Percentiles rank a stretch among this genome's conserved stretches.
Conservation (phyloP, 2,888 invertebrate species). For the Keiferia lycopersicella region DNA sequence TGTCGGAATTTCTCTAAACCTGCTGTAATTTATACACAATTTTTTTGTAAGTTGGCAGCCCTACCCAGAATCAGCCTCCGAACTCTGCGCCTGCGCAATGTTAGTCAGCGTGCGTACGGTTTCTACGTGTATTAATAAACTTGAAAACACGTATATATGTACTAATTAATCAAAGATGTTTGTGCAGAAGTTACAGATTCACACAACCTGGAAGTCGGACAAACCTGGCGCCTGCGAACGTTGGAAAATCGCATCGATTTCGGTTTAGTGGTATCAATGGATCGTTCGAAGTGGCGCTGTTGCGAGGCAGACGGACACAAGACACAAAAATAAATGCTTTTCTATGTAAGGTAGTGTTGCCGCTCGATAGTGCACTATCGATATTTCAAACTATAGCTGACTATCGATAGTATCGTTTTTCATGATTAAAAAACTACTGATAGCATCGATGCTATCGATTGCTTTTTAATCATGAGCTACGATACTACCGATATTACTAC, state of each 20-base stretch:
- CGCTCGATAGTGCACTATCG: too few species aligned
- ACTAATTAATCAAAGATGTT: not conserved
- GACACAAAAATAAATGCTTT: constrained; percentile 29
- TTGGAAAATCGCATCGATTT: not conserved
- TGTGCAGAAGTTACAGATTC: constrained; percentile 7
- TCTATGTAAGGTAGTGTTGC: constrained; percentile 27
- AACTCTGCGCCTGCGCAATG: constrained; percentile 6
- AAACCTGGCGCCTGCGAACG: not conserved
- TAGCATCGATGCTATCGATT: too few species aligned
- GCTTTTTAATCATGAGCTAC: too few species aligned
- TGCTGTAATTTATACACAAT: too few species aligned
- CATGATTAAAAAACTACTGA: too few species aligned
- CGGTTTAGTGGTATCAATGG: not conserved
- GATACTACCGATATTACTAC: too few species aligned
- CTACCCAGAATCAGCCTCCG: not conserved
- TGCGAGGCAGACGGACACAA: constrained; percentile 19
- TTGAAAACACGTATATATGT: not conserved
- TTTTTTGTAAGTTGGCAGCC: too few species aligned
- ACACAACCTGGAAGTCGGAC: constrained; percentile 1
- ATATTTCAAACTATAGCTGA: too few species aligned
- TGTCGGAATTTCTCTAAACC: too few species aligned
- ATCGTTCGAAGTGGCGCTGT: not conserved
- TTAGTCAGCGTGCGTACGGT: constrained; percentile 16
- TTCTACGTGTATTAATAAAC: constrained; percentile 14
- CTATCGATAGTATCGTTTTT: too few species aligned